Evolutionary conservation across 2,888 invertebrate genomes (phyloP), one percentile per base, ranked within the genome.

Genomic region (Catocala fraxini): DNA sequence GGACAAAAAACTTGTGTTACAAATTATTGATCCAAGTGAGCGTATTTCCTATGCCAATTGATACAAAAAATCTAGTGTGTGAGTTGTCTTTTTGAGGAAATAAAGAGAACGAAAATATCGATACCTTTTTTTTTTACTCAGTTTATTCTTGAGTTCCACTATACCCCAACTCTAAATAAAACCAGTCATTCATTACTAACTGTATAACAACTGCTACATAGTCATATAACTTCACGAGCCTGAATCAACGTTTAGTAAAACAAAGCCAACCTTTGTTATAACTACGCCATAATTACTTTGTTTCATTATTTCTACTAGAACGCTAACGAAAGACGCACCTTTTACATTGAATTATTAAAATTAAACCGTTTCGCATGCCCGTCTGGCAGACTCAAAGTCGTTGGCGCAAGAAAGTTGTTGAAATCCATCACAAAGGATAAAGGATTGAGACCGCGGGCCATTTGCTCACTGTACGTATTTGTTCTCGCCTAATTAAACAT

Each of bases 401-500:
- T 77, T 77, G 84, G 89, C 79, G 84, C 89, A 92, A 91, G 92
- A 91, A 92, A 91, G 88, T 90, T 90, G 87, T 39, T 78, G 85
- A 85, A 89, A 87, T 89, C 85, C 86, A 84, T 85, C 85, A 89
- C 87, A 91, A 90, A 92, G 89, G 90, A 92, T 91, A 91, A 93
- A 93, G 92, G 92, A 84, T 61, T 70, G 75, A 68, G 76, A 83
- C 92, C 90, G 80, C 80, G 72, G 91, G 93, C 88, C 88, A 91
- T 93, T 92, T 90, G 89, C 83, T 86, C 89, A 87, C 79, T 83
- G 86, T 82, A 83, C 89, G 90, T 93, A 90, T 93, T 93, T 93
- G 91, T 89, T 90, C 90, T 81, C 89, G 90, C 92, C 92, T 93
- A 92, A 93, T 93, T 93, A 93, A 93, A 93, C 91, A 93, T 83